Percentiles rank a stretch among this genome's conserved stretches.
These are phyloP conservation scores for Pomacea canaliculata DNA, from an alignment of 2,888 invertebrate genomes.

Conservation along the genomic window DNA sequence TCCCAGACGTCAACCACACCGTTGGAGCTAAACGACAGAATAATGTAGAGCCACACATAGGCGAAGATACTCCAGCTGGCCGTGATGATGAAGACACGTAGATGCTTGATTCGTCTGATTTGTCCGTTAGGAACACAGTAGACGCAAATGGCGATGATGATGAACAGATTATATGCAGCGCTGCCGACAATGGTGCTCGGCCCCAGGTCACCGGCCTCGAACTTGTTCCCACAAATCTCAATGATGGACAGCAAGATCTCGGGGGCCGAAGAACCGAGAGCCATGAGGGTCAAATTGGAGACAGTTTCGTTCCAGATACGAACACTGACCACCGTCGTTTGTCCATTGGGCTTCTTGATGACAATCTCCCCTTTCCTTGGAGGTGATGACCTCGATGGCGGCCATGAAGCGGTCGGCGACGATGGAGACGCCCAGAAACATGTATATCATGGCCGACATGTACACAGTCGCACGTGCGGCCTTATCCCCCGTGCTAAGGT, in stretches of 20 bases:
- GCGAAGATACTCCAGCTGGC: slow-evolving; percentile 98
- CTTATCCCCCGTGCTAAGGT: slow-evolving; percentile 76
- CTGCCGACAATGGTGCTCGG: slow-evolving; percentile 99
- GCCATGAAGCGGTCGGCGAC: slow-evolving; percentile 99
- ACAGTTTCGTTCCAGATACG: slow-evolving; percentile 99
- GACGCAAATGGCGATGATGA: slow-evolving; percentile 96
- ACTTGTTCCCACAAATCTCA: slow-evolving; percentile 89
- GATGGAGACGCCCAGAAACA: slow-evolving; percentile 99
- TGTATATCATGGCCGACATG: slow-evolving; percentile 88
- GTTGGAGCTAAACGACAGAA: slow-evolving; percentile 88
- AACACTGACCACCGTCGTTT: slow-evolving; percentile 88
- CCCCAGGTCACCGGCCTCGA: slow-evolving; percentile 95
- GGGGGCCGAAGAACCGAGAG: slow-evolving; percentile 97
- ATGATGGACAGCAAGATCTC: slow-evolving; percentile 98
- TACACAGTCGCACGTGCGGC: slow-evolving; percentile 90
- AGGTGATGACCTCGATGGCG: slow-evolving; percentile 98
- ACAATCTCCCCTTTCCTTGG: slow-evolving; percentile 96
- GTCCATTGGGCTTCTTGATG: slow-evolving; percentile 89
- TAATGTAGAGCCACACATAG: slow-evolving; percentile 97
- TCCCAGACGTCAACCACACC: slow-evolving; percentile 98
- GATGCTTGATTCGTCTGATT: slow-evolving; percentile 92
- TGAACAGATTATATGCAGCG: slow-evolving; percentile 97
- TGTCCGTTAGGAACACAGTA: slow-evolving; percentile 91
- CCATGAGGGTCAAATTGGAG: slow-evolving; percentile 98
- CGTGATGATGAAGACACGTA: slow-evolving; percentile 97